A percentile compares a stretch with the other conserved stretches of the same genome.
Evolutionary conservation across 2,113 vertebrate species (phyloP).

Genomic region (Elachura formosa): DNA sequence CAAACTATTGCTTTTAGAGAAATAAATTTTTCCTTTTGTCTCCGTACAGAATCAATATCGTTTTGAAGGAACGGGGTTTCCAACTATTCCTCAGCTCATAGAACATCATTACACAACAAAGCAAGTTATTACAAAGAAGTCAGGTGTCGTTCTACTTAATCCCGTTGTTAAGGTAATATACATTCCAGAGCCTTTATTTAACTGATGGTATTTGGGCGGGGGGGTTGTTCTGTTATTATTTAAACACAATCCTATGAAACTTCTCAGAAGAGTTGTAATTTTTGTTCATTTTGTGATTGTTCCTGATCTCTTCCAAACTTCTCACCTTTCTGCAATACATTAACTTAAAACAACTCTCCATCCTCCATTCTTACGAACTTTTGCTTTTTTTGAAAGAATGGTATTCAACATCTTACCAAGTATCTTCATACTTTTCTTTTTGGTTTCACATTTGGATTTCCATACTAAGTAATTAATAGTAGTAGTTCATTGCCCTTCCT

Average conservation of each 20-base stretch:
- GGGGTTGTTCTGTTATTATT: not conserved
- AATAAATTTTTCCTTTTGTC: not conserved
- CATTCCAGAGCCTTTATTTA: not conserved
- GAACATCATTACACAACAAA: slow-evolving; percentile 93
- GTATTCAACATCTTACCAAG: not conserved
- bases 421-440: not conserved
- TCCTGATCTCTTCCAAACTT: not conserved
- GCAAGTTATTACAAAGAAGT: slow-evolving; percentile 98
- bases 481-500: not conserved
- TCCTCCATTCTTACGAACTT: not conserved
- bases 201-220: not conserved
- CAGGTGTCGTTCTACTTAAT: slow-evolving; percentile 89
- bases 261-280: not conserved
- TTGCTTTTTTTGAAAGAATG: not conserved
- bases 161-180: slow-evolving; percentile 86
- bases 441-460: not conserved
- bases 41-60: slow-evolving; percentile 85
- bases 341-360: not conserved
- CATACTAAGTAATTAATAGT: not conserved
- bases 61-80: slow-evolving; percentile 94
- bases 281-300: not conserved
- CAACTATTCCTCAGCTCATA: slow-evolving; percentile 94
- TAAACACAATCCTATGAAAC: not conserved
- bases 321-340: not conserved
- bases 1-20: not conserved